phyloP scores from a whole-genome alignment of 2,888 invertebrate genomes.

The Mimumesa dahlbomi region DNA sequence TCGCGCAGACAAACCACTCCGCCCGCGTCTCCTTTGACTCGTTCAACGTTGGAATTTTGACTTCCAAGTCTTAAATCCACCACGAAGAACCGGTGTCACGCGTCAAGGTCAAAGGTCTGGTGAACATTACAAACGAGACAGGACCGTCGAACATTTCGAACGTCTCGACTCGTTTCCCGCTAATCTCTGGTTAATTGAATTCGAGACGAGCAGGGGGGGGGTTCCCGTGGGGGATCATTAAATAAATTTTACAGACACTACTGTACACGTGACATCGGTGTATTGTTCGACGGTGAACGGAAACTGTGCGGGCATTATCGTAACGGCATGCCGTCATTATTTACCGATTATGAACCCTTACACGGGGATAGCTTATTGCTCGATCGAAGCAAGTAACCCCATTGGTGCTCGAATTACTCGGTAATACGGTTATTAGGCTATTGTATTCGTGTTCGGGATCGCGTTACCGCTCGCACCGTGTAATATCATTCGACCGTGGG shows the following conservation, averaged over 20 bases:
- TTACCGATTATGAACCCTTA: constrained; percentile 41
- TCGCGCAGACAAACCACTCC: constrained; percentile 3
- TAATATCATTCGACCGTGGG: constrained; percentile 2
- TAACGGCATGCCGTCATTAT: constrained; percentile 33
- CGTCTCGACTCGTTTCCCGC: too few species aligned
- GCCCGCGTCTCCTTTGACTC: constrained; percentile 23
- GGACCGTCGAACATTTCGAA: not conserved
- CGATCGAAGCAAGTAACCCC: constrained; percentile 41
- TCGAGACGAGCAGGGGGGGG: too few species aligned
- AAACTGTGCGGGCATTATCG: constrained; percentile 25
- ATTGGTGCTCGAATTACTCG: constrained; percentile 39
- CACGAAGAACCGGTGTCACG: not conserved
- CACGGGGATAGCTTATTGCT: constrained; percentile 34
- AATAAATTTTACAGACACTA: not conserved
- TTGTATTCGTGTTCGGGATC: constrained; percentile 35
- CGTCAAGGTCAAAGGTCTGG: not conserved
- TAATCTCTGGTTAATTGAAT: too few species aligned
- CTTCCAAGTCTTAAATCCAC: constrained; percentile 26
- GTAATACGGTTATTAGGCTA: constrained; percentile 50
- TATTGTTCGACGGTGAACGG: constrained; percentile 3
- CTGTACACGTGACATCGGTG: not conserved
- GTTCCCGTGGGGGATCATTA: too few species aligned
- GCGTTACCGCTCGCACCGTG: constrained; percentile 24
- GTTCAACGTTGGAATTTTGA: constrained; percentile 23
- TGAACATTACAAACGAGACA: too few species aligned